Evolutionary conservation across 2,113 vertebrate genomes (phyloP), one percentile per base, ranked within the genome.

Genomic region (Phoxinus phoxinus): DNA sequence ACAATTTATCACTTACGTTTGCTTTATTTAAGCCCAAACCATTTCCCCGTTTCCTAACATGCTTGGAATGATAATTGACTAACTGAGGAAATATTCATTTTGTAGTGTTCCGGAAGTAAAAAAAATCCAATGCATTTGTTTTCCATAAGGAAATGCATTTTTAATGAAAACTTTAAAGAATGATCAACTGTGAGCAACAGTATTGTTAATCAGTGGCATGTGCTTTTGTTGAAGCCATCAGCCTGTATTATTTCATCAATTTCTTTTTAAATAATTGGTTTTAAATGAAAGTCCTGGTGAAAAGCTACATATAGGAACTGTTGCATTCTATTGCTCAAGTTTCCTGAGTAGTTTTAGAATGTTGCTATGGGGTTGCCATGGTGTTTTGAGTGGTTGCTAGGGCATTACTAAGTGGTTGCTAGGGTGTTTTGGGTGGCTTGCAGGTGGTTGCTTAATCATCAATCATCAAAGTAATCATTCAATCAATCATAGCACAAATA

Each of bases 1-100:
- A 44, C 65, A 77, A 41, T 71, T 67, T 25, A 44, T 59, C 23
- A 82, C 37, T 35, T 15, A 82, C 25, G 4, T 46, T 5, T n/a
- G 65, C 3, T 63, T 74, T 41, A 21, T 1, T 58, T 53, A 8
- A 77, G 65, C 35, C 58, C 30, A 25, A 74, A 56, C 73, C 21
- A 56, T 56, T 56, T 13, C 19, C 37, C 58, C 32, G 21, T 23
- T 82, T 41, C 65, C 17, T 58, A 79, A 87, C 41, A 77, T 37
- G 30, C 51, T 37, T 23, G 2, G 21, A 35, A 48, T 79, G 76
- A 32, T 81, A 58, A n/a, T 37, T 78, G 73, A 30, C 27, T 76
- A 76, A 32, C 25, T 10, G 30, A 78, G 3, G 11, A 56, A n/a
- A 35, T 0, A 23, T 23, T 23, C 4, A 21, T 35, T 51, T 0